These are phyloP conservation scores for Cossypha dichroa DNA, from an alignment of 2,797 vertebrate species.

Conservation along the genomic window DNA sequence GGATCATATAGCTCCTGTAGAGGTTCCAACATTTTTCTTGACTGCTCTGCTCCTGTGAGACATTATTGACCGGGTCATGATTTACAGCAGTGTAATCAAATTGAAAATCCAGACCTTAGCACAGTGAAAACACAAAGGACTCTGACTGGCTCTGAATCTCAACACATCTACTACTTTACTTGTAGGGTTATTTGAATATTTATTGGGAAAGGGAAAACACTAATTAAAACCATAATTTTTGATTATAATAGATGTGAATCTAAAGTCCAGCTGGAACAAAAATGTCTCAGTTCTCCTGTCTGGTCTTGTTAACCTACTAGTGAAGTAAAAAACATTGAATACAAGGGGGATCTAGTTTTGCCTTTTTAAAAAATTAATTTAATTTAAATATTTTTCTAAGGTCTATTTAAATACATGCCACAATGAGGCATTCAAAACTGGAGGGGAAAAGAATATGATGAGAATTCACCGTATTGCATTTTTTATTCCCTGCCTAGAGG, in stretches of 20 bases:
- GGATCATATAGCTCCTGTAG: not conserved
- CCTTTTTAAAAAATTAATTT: not conserved
- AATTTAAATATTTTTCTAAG: not conserved
- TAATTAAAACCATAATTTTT: not conserved
- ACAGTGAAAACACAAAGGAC: not conserved
- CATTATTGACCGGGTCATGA: not conserved
- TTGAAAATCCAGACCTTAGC: not conserved
- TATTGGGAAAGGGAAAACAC: not conserved
- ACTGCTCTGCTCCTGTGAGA: not conserved
- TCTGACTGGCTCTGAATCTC: not conserved
- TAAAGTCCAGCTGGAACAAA: not conserved
- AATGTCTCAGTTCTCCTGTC: not conserved
- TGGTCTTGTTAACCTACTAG: not conserved
- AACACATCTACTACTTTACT: not conserved
- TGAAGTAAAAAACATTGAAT: not conserved
- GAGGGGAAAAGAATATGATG: not conserved
- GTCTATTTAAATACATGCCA: not conserved
- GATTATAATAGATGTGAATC: not conserved
- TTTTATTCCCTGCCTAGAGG: not conserved
- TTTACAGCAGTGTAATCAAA: not conserved
- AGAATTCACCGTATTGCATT: not conserved
- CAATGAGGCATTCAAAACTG: not conserved
- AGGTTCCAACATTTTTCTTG: not conserved
- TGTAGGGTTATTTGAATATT: not conserved
- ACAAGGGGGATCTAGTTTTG: not conserved